Conservation (phyloP, 2,888 invertebrate genomes). For the Eledona agricola region DNA sequence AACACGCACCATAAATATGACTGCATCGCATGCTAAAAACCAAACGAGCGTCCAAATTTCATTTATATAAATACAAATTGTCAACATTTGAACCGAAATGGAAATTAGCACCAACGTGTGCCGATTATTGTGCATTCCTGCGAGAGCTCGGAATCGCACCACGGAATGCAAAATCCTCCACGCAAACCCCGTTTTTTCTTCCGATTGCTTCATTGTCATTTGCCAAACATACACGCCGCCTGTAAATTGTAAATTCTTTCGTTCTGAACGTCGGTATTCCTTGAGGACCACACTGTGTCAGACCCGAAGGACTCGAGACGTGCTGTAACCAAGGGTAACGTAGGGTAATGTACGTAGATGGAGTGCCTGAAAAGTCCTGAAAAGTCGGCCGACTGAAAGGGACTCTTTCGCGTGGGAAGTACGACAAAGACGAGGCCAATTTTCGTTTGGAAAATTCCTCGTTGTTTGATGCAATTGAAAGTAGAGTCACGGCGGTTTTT, state of each 20-base stretch:
- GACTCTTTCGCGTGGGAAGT: constrained; percentile 30
- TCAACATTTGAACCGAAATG: no score
- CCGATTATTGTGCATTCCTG: constrained; percentile 1
- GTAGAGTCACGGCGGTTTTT: constrained; percentile 43
- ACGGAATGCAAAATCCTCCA: constrained; percentile 33
- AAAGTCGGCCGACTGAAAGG: constrained; percentile 42
- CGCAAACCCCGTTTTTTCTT: constrained; percentile 36
- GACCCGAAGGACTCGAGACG: constrained; percentile 45
- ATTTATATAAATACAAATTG: no score
- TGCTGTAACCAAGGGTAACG: constrained; percentile 50
- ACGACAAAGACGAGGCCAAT: constrained; percentile 32
- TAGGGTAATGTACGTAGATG: constrained; percentile 47
- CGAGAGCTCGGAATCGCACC: no score
- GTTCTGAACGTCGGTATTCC: constrained; percentile 41
- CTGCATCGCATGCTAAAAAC: no score
- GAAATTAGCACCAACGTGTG: no score
- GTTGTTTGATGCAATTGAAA: constrained; percentile 41
- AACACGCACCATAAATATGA: no score
- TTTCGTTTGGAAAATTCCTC: constrained; percentile 35
- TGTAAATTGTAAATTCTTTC: constrained; percentile 47
- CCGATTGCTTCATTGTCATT: constrained; percentile 43
- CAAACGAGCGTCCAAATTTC: no score
- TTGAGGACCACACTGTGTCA: constrained; percentile 43
- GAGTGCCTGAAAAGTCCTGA: constrained; percentile 36
- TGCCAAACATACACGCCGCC: constrained; percentile 41